These are phyloP conservation scores for Mimas tiliae DNA, from an alignment of 2,888 invertebrate species.

Conservation along the genomic window DNA sequence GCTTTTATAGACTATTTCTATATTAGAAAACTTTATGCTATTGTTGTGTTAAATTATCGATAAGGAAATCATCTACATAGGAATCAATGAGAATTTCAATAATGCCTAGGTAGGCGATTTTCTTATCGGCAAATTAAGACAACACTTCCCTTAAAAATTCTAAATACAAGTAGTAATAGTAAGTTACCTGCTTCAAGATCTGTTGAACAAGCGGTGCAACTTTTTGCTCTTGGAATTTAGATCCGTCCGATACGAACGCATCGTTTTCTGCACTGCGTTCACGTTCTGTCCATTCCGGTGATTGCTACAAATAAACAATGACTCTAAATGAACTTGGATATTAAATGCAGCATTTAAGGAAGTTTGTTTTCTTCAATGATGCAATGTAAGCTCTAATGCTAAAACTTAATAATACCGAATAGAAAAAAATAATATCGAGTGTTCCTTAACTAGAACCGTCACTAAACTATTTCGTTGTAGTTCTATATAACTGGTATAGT, in stretches of 20 bases:
- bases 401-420: too few species aligned
- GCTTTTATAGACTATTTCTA: too few species aligned
- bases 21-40: too few species aligned
- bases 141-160: not conserved
- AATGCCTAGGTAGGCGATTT: not conserved
- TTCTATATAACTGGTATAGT: not conserved
- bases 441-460: not conserved
- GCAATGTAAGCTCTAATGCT: too few species aligned
- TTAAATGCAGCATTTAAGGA: not conserved
- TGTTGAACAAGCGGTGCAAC: slow-evolving; percentile 77
- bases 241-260: slow-evolving; percentile 71
- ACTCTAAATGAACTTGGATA: not conserved
- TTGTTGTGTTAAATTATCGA: too few species aligned
- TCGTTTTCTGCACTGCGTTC: slow-evolving; percentile 80
- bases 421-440: not conserved
- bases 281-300: slow-evolving; percentile 71
- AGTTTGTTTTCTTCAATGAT: too few species aligned
- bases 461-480: not conserved
- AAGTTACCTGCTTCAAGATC: slow-evolving; percentile 73
- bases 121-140: not conserved
- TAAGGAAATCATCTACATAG: too few species aligned
- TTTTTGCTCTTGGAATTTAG: slow-evolving; percentile 78
- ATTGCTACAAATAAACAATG: slow-evolving; percentile 40
- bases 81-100: too few species aligned
- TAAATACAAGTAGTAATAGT: not conserved